Base-by-base conservation (phyloP, 2,888 invertebrate genomes). In the Acrobeloides nanus region DNA sequence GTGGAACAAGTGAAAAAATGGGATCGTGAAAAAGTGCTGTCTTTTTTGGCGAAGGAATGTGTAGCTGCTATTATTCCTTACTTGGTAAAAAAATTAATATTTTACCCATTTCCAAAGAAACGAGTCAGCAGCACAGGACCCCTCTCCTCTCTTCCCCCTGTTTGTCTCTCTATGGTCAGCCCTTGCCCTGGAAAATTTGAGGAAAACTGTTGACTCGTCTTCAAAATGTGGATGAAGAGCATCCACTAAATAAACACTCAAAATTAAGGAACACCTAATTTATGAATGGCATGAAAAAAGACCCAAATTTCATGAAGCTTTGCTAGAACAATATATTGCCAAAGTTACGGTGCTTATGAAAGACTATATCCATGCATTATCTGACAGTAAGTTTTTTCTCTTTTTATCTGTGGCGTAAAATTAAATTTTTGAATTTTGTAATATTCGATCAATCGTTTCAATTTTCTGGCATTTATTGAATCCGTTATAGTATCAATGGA, bases 301-400 rank as follows among this genome's bases (percentile, higher is more conserved):
- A 71, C 81, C 86, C 0, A 74, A 85, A 38, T 87, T 90, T 67
- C 95, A 97, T 75, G 90, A 95, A 73, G 84, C 85, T 2, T 78
- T 97, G 40, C 83, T 90, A 3, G 85, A 86, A 70, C 85, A 87
- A 74, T 90, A 93, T 68, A 82, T 86, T 55, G 87, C 88, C 62
- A 84, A 84, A 44, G 74, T 79, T 8, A 74, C 76, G 39, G 46
- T 46, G 4, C 63, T 75, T 26, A 71, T 75, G 64, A 63, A 65
- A 20, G 75, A 78, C 31, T 77, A 77, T 59, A 55, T 75, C 20
- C 63, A 72, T 31, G 66, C 58, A 4, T 61, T 74, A 26, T 59
- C 61, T 12, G 74, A 75, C 55, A 68, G 74, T 74, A 52, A 46
- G 55, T 46, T 42, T 8, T 26, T 15, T 4, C 15, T 15, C 15